These are phyloP conservation scores for Idris sp. DNA, from an alignment of 1,140 invertebrate genomes.

Conservation along the genomic window DNA sequence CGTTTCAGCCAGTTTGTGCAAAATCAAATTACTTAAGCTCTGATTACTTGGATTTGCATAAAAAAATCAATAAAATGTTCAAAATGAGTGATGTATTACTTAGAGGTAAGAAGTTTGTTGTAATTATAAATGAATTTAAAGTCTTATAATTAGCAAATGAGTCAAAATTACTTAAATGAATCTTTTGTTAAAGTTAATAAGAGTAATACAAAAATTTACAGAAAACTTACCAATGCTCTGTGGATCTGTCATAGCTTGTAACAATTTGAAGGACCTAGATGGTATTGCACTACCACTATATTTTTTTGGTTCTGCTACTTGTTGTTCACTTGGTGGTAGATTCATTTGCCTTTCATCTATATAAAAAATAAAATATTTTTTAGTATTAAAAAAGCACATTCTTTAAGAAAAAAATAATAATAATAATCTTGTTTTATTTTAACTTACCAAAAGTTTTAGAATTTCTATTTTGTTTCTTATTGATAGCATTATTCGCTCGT, in stretches of 20 bases:
- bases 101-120: conserved; percentile 64
- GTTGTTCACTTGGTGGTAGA: conserved; percentile 83
- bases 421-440: background rate
- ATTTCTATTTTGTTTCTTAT: conserved; percentile 74
- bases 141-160: no score
- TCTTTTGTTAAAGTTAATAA: no score
- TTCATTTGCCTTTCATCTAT: conserved; percentile 78
- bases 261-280: conserved; percentile 89
- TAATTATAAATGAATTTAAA: no score
- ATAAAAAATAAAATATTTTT: conserved; percentile 12
- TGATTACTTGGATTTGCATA: conserved; percentile 47
- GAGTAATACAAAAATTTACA: background rate
- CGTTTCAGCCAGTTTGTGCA: conserved; percentile 67
- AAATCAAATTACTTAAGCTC: conserved; percentile 39
- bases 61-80: conserved; percentile 41
- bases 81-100: conserved; percentile 64
- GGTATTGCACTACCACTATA: conserved; percentile 91
- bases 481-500: conserved; percentile 63
- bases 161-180: no score
- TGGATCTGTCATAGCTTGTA: conserved; percentile 88
- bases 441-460: conserved; percentile 73
- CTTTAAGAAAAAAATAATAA: no score
- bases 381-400: no score
- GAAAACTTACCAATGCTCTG: conserved; percentile 77
- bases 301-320: conserved; percentile 84